A percentile compares a stretch with the other conserved stretches of the same genome.
phyloP scores from a whole-genome alignment of 2,113 vertebrate genomes.

The Synodontis membranacea region DNA sequence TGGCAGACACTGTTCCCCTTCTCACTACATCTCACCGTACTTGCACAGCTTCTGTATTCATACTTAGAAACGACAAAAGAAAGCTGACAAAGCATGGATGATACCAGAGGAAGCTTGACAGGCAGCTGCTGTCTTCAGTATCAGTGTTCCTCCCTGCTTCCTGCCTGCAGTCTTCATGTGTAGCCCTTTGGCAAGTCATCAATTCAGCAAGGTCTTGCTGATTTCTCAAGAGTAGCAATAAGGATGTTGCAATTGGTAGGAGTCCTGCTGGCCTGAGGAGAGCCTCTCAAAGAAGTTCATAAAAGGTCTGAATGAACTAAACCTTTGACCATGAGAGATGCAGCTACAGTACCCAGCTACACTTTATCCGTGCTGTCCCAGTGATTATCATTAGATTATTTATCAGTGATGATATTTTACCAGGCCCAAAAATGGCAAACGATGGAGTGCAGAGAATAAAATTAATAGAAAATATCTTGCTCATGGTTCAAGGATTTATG shows the following conservation, averaged over 20 bases:
- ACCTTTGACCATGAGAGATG: conserved; percentile 36
- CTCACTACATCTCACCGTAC: neutral
- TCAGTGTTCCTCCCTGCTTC: conserved; percentile 14
- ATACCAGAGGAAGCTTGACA: conserved; percentile 41
- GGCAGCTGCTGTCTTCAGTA: conserved; percentile 26
- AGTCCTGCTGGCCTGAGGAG: conserved; percentile 17
- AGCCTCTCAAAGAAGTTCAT: conserved; percentile 40
- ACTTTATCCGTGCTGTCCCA: conserved; percentile 34
- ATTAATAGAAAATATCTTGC: conserved; percentile 33
- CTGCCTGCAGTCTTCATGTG: conserved; percentile 16
- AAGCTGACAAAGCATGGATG: conserved; percentile 39
- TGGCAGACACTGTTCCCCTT: neutral
- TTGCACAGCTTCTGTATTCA: neutral
- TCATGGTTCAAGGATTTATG: conserved; percentile 32
- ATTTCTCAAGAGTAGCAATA: conserved; percentile 39
- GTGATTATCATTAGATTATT: too few relatives aligned
- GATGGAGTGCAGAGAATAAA: conserved; percentile 24
- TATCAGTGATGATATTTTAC: conserved; percentile 46
- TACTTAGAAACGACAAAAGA: conserved; percentile 22
- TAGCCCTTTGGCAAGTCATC: conserved; percentile 45
- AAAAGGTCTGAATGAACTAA: conserved; percentile 35
- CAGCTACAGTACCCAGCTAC: conserved; percentile 42
- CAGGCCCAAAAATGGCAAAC: conserved; percentile 13
- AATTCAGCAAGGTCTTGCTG: conserved; percentile 31
- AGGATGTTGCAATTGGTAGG: conserved; percentile 21